A percentile compares a stretch with the other conserved stretches of the same genome.
Conservation (phyloP, 2,888 invertebrate genomes). For the Toxonevra muliebris region DNA sequence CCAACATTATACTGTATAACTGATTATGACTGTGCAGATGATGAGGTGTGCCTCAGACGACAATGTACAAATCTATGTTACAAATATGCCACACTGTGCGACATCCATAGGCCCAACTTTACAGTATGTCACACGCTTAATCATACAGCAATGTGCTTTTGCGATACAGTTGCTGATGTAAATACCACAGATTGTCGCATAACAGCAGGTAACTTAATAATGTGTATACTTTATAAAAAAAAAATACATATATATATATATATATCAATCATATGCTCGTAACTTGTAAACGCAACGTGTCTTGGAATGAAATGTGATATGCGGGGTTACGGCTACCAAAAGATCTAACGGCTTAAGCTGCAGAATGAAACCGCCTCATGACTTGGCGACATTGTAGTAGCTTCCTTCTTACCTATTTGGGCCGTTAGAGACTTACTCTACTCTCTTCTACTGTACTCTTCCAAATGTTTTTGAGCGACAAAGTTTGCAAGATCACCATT, state of each 20-base stretch:
- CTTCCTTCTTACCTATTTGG: neutral
- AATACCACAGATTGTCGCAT: conserved; percentile 68
- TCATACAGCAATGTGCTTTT: conserved; percentile 70
- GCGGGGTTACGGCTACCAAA: conserved; percentile 27
- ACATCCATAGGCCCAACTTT: conserved; percentile 63
- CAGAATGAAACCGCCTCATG: conserved; percentile 6
- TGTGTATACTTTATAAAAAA: conserved; percentile 1
- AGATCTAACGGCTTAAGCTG: neutral
- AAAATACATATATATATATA: conserved; percentile 21
- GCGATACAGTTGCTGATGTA: conserved; percentile 65
- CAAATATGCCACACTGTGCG: conserved; percentile 55
- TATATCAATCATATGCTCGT: conserved; percentile 17
- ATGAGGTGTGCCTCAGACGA: conserved; percentile 66
- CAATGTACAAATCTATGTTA: conserved; percentile 69
- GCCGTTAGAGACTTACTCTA: neutral
- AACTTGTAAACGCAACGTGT: conserved; percentile 22
- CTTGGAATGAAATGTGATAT: conserved; percentile 33
- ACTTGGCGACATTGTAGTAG: conserved; percentile 3
- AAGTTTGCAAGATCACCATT: neutral
- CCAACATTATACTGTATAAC: conserved; percentile 45
- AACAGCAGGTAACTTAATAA: conserved; percentile 70
- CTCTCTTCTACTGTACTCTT: conserved; percentile 1
- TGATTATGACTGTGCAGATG: conserved; percentile 63
- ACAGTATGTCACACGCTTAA: conserved; percentile 67
- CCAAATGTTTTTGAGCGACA: conserved; percentile 20